phyloP scores from a whole-genome alignment of 2,797 vertebrate species.

The Melanotaenia parkinsoni region DNA sequence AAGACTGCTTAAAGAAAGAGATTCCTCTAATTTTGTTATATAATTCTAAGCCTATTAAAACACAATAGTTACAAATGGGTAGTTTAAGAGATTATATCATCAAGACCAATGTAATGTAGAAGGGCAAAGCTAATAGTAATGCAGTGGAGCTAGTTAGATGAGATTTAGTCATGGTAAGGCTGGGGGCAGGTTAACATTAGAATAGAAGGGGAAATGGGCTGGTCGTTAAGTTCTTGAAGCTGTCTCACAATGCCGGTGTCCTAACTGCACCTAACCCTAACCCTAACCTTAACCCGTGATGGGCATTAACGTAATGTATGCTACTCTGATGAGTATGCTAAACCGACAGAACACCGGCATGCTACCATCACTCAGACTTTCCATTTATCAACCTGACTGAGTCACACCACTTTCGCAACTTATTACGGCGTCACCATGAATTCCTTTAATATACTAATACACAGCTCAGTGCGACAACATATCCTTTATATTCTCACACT shows the following conservation, averaged over 20 bases:
- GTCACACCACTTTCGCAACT: constrained; percentile 8
- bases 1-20: constrained; percentile 10
- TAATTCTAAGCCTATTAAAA: constrained; percentile 1
- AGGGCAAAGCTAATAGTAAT: not conserved
- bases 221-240: not conserved
- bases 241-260: not conserved
- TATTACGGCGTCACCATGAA: constrained; percentile 7
- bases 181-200: constrained; percentile 3
- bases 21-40: constrained; percentile 34
- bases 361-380: constrained; percentile 4
- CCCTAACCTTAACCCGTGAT: no score
- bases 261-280: no score
- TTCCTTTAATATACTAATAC: constrained; percentile 20
- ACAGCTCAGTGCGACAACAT: not conserved
- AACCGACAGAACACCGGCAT: not conserved
- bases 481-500: not conserved
- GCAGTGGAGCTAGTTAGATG: not conserved
- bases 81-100: not conserved
- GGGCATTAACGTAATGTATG: no score
- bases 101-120: not conserved
- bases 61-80: constrained; percentile 3
- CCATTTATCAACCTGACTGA: constrained; percentile 19
- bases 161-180: not conserved
- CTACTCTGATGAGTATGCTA: no score
- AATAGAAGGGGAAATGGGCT: not conserved